These are phyloP conservation scores for Acrossocheilus wenchowensis DNA, from an alignment of 2,797 vertebrate genomes.

Conservation along the genomic window DNA sequence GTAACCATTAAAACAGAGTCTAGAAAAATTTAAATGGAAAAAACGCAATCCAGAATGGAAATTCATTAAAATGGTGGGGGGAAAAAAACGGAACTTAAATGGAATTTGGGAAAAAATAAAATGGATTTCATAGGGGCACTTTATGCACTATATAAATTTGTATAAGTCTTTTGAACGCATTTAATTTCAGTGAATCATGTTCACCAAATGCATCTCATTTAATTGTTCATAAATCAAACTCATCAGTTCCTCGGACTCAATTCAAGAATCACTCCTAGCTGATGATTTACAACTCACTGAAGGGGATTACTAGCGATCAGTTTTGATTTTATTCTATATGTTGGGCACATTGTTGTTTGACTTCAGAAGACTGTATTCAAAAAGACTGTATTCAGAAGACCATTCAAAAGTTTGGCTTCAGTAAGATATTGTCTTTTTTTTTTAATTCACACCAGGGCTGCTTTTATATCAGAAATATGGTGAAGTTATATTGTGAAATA, in stretches of 20 bases:
- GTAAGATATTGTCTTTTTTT: neutral
- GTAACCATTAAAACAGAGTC: neutral
- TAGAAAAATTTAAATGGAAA: neutral
- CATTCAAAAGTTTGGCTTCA: neutral
- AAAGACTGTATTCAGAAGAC: too few relatives aligned
- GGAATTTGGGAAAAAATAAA: too few relatives aligned
- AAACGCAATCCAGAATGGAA: too few relatives aligned
- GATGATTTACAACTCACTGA: neutral
- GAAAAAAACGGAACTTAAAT: too few relatives aligned
- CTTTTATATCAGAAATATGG: neutral
- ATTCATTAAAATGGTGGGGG: too few relatives aligned
- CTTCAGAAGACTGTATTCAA: neutral
- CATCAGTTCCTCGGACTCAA: neutral
- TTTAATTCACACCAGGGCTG: neutral
- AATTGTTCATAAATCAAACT: neutral
- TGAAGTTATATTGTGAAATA: neutral
- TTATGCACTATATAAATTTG: neutral
- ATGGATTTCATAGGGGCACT: neutral
- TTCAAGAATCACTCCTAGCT: neutral
- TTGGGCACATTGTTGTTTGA: neutral
- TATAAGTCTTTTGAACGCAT: neutral
- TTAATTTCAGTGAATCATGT: neutral
- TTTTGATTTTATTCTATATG: neutral
- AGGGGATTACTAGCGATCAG: too few relatives aligned
- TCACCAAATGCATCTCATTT: too few relatives aligned